These are phyloP conservation scores for Omphaloscelis lunosa DNA, from an alignment of 2,888 invertebrate species.

Conservation along the genomic window DNA sequence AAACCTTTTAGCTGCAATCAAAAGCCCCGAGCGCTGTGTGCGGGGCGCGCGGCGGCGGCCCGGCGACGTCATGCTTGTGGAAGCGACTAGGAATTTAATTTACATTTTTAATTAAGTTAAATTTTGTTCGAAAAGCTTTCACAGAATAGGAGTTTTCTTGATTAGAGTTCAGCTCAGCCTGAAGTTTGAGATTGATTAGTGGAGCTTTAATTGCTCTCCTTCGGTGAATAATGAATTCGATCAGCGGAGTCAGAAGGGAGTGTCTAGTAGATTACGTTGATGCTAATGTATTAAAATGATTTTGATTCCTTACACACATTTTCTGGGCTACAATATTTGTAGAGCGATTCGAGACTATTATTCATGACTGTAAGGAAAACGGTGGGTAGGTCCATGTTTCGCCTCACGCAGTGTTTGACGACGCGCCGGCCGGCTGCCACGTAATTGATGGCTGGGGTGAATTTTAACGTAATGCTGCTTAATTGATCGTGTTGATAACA, in stretches of 20 bases:
- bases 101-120: slow-evolving; percentile 91
- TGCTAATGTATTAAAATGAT: slow-evolving; percentile 79
- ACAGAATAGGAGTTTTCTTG: slow-evolving; percentile 91
- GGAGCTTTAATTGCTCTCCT: slow-evolving; percentile 90
- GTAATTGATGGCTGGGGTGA: slow-evolving; percentile 86
- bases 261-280: slow-evolving; percentile 82
- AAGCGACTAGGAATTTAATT: slow-evolving; percentile 91
- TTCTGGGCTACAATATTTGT: neutral
- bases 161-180: slow-evolving; percentile 90
- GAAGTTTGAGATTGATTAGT: slow-evolving; percentile 91
- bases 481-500: slow-evolving; percentile 87
- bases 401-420: slow-evolving; percentile 68
- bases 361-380: neutral
- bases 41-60: slow-evolving; percentile 71
- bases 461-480: slow-evolving; percentile 87
- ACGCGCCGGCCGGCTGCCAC: slow-evolving; percentile 73
- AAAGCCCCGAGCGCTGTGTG: slow-evolving; percentile 88
- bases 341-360: neutral
- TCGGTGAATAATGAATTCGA: slow-evolving; percentile 90
- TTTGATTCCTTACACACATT: slow-evolving; percentile 62
- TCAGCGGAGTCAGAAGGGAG: slow-evolving; percentile 84
- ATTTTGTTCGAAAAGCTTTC: slow-evolving; percentile 91
- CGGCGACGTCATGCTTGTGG: slow-evolving; percentile 89
- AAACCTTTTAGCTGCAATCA: slow-evolving; percentile 91
- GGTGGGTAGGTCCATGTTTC: slow-evolving; percentile 75